Conservation (phyloP, 2,797 vertebrate species). For the Syngnathus acus region DNA sequence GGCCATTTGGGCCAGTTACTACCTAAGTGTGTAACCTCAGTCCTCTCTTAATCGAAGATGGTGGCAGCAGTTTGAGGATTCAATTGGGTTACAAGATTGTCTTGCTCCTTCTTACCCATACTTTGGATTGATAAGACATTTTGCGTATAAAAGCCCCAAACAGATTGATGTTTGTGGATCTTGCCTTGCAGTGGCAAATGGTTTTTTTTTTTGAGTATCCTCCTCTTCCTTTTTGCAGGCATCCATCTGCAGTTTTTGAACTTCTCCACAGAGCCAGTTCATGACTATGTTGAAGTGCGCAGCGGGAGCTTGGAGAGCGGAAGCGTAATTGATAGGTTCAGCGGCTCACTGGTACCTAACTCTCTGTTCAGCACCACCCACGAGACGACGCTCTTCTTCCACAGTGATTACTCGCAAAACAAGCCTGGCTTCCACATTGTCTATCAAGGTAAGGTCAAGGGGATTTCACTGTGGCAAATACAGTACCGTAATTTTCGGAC, state of each 20-base stretch:
- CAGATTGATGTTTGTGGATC: background rate
- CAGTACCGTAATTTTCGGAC: too few species aligned
- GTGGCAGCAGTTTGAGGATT: slow-evolving; percentile 1
- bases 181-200: background rate
- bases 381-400: slow-evolving; percentile 92
- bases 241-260: slow-evolving; percentile 95
- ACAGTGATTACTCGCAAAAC: slow-evolving; percentile 97
- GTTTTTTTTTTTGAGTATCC: background rate
- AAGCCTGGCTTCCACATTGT: slow-evolving; percentile 91
- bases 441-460: slow-evolving; percentile 81
- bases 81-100: background rate
- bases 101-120: background rate
- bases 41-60: background rate
- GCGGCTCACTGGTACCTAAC: slow-evolving; percentile 81
- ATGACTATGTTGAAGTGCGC: slow-evolving; percentile 95
- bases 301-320: slow-evolving; percentile 84
- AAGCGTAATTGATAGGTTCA: slow-evolving; percentile 89
- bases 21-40: background rate
- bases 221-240: slow-evolving; percentile 60
- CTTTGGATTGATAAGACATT: slow-evolving; percentile 3
- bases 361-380: slow-evolving; percentile 97
- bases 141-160: background rate
- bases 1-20: background rate
- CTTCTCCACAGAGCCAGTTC: slow-evolving; percentile 96
- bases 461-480: background rate